Conservation (phyloP, 2,888 invertebrate genomes). For the Sinopyrophorus schimmeli region DNA sequence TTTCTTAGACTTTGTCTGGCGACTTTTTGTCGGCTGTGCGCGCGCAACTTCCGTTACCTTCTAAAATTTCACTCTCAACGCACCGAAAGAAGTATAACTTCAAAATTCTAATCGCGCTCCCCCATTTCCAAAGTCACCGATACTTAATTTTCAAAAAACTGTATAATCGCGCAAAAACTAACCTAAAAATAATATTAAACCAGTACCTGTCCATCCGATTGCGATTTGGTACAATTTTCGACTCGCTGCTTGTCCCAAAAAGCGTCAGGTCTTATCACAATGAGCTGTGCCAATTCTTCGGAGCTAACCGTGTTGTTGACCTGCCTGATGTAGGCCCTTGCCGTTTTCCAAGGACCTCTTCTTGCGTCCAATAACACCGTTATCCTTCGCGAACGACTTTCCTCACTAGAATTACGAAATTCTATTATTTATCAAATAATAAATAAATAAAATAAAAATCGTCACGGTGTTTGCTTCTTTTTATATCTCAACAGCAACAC, state of each 20-base stretch:
- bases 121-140: too few species aligned
- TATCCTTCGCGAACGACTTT: slow-evolving; percentile 60
- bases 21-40: too few species aligned
- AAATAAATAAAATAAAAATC: neutral
- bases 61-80: neutral
- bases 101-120: too few species aligned
- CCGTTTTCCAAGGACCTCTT: slow-evolving; percentile 65
- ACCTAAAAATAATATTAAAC: neutral
- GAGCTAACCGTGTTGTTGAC: slow-evolving; percentile 57
- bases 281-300: slow-evolving; percentile 51
- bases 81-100: too few species aligned
- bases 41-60: too few species aligned
- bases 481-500: too few species aligned
- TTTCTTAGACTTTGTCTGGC: too few species aligned
- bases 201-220: slow-evolving; percentile 63
- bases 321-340: slow-evolving; percentile 63
- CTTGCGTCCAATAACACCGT: slow-evolving; percentile 68
- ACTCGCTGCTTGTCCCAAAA: slow-evolving; percentile 76
- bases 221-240: slow-evolving; percentile 67
- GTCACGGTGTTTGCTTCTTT: too few species aligned
- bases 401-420: slow-evolving; percentile 54
- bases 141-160: too few species aligned
- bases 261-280: slow-evolving; percentile 73
- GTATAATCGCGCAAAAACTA: too few species aligned
- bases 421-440: neutral